Evolutionary conservation across 1,140 invertebrate species (phyloP).

Genomic region (Galleria mellonella): DNA sequence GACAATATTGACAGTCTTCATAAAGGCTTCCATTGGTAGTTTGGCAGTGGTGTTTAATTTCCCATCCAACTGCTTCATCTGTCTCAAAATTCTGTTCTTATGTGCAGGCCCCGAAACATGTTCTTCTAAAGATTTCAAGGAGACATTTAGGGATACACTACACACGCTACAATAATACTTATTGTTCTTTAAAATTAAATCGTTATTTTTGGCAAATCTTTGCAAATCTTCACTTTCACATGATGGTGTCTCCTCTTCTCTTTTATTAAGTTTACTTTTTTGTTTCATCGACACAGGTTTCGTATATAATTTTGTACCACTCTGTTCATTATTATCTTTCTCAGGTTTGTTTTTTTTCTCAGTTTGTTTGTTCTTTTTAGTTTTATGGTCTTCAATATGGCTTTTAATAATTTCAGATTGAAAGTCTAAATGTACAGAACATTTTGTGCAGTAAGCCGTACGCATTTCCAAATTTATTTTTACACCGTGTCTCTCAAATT

Average conservation of each 20-base stretch:
- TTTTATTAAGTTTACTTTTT: neutral
- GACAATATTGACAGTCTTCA: neutral
- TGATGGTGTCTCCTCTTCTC: neutral
- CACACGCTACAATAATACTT: conserved; percentile 20
- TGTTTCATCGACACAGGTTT: neutral
- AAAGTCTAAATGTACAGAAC: conserved; percentile 7
- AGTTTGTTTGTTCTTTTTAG: neutral
- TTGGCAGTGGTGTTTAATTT: neutral
- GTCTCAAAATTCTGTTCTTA: neutral
- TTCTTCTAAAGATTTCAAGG: conserved; percentile 17
- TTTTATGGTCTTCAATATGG: conserved; percentile 14
- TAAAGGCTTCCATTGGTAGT: neutral
- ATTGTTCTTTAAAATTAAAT: conserved; percentile 13
- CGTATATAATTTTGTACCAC: neutral
- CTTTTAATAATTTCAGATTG: conserved; percentile 8
- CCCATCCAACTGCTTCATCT: too few species aligned
- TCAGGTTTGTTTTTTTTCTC: neutral
- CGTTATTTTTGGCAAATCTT: conserved; percentile 17
- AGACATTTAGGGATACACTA: conserved; percentile 13
- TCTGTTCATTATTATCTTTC: neutral
- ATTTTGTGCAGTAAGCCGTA: conserved; percentile 16
- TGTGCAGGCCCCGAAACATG: conserved; percentile 18
- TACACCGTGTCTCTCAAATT: conserved; percentile 12
- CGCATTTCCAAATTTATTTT: conserved; percentile 10
- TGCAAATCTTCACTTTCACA: neutral